A percentile compares a stretch with the other conserved stretches of the same genome.
phyloP scores from a whole-genome alignment of 2,113 vertebrate species.

The human region GRCh38 chr6:91067001-91067500 shows the following conservation, averaged over 20 bases:
- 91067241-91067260: background rate
- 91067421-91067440: background rate
- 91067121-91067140: conserved; percentile 60
- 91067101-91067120: conserved; percentile 34
- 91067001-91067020: conserved; percentile 61
- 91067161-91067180: conserved; percentile 49
- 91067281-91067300: background rate
- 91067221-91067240: conserved; percentile 64
- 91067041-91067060: conserved; percentile 74
- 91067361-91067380: conserved; percentile 17
- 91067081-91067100: background rate
- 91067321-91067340: conserved; percentile 51
- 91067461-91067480: conserved; percentile 29
- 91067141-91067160: conserved; percentile 67
- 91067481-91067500: background rate
- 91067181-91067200: conserved; percentile 59
- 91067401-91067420: conserved; percentile 9
- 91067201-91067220: conserved; percentile 60
- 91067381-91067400: background rate
- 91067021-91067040: conserved; percentile 75
- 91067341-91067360: conserved; percentile 49
- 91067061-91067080: conserved; percentile 69
- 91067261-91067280: too few species aligned
- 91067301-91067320: conserved; percentile 59
- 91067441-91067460: conserved; percentile 4